Percentiles rank a stretch among this genome's conserved stretches.
Evolutionary conservation across 2,113 vertebrate species (phyloP).

Genomic region (Excalfactoria chinensis): DNA sequence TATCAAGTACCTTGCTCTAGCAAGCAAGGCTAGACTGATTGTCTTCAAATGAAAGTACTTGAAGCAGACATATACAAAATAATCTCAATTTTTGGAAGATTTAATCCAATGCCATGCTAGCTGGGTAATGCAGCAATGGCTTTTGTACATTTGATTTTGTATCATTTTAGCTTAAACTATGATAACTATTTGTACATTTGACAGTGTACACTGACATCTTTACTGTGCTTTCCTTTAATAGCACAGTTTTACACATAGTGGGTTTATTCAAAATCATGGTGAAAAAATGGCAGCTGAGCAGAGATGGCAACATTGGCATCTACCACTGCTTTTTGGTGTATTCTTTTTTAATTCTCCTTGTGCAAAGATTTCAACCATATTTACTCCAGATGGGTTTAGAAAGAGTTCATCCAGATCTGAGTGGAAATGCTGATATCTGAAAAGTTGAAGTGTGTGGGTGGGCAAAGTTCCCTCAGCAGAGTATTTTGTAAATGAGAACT

Average conservation of each 20-base stretch:
- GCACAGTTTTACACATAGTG: neutral
- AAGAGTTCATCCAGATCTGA: conserved; percentile 17
- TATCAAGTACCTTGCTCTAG: neutral
- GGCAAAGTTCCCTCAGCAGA: conserved; percentile 19
- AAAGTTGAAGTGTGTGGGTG: conserved; percentile 37
- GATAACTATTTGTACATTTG: neutral
- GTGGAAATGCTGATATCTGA: conserved; percentile 30
- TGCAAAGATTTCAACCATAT: neutral
- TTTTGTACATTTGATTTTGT: neutral
- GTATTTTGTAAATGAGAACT: conserved; percentile 25
- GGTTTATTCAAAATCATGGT: neutral
- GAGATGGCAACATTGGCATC: neutral
- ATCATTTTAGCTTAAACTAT: neutral
- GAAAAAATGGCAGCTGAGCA: neutral
- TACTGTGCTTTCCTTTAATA: neutral
- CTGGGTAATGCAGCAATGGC: neutral
- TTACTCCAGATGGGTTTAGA: neutral
- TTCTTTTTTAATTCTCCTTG: neutral
- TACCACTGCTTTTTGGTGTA: neutral
- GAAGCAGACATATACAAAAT: neutral
- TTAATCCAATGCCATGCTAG: neutral
- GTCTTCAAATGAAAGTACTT: neutral
- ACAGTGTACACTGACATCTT: neutral
- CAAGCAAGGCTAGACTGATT: neutral
- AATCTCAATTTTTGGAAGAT: neutral